These are phyloP conservation scores for Rostratula benghalensis DNA, from an alignment of 2,113 vertebrate species.

Conservation along the genomic window DNA sequence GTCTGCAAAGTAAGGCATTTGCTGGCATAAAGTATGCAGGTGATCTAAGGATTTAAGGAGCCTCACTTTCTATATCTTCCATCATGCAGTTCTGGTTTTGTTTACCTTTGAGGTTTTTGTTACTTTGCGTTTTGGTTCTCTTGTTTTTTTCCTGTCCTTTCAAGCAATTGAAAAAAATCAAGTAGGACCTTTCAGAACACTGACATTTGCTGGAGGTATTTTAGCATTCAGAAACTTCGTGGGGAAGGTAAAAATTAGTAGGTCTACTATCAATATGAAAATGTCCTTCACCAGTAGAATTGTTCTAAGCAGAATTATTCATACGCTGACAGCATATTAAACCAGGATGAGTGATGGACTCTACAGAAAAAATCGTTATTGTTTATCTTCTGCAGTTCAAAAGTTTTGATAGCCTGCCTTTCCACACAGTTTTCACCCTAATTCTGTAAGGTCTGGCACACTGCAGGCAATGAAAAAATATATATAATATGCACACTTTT, in stretches of 20 bases:
- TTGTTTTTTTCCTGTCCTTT: not conserved
- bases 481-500: not conserved
- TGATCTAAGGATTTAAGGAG: not conserved
- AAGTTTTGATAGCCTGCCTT: not conserved
- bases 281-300: not conserved
- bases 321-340: not conserved
- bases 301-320: not conserved
- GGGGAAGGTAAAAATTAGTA: not conserved
- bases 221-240: not conserved
- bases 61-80: not conserved
- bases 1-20: not conserved
- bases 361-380: not conserved
- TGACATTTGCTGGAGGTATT: not conserved
- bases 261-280: not conserved
- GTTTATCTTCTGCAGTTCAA: not conserved
- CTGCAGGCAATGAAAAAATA: not conserved
- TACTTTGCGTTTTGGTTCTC: not conserved
- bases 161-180: not conserved
- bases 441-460: not conserved
- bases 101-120: not conserved
- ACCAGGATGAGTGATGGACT: not conserved
- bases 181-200: not conserved
- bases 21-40: not conserved
- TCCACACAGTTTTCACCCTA: rapidly evolving
- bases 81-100: not conserved